phyloP scores from a whole-genome alignment of 2,113 vertebrate species.

The Psammodynastes pulverulentus region DNA sequence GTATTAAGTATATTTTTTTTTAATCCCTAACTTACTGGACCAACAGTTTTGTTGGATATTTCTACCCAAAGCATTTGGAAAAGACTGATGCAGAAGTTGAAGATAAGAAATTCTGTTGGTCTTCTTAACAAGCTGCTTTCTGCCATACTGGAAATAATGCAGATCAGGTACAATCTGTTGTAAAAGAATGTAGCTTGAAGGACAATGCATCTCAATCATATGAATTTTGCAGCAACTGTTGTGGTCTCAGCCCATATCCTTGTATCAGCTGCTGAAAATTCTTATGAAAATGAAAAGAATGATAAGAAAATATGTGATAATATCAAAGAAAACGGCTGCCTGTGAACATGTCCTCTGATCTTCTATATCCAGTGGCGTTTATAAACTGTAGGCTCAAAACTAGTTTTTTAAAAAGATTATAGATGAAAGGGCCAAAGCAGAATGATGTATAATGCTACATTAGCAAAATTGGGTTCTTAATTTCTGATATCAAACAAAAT shows the following conservation, averaged over 20 bases:
- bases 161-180: neutral
- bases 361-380: neutral
- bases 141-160: neutral
- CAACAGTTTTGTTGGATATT: neutral
- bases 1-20: neutral
- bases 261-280: neutral
- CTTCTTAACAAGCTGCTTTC: neutral
- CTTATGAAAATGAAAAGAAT: slow-evolving; percentile 34
- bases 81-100: neutral
- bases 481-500: neutral
- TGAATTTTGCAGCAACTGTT: slow-evolving; percentile 21
- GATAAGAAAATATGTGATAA: slow-evolving; percentile 22
- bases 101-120: neutral
- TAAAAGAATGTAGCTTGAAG: neutral
- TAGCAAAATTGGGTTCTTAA: neutral
- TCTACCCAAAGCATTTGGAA: neutral
- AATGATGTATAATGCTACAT: neutral
- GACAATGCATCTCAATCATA: neutral
- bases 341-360: neutral
- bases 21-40: neutral
- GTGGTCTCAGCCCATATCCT: neutral
- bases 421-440: neutral
- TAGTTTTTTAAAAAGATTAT: neutral
- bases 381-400: neutral
- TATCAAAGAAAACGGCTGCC: neutral